A percentile compares a stretch with the other conserved stretches of the same genome.
These are phyloP conservation scores for Lithosia quadra DNA, from an alignment of 2,888 invertebrate species.

Conservation along the genomic window DNA sequence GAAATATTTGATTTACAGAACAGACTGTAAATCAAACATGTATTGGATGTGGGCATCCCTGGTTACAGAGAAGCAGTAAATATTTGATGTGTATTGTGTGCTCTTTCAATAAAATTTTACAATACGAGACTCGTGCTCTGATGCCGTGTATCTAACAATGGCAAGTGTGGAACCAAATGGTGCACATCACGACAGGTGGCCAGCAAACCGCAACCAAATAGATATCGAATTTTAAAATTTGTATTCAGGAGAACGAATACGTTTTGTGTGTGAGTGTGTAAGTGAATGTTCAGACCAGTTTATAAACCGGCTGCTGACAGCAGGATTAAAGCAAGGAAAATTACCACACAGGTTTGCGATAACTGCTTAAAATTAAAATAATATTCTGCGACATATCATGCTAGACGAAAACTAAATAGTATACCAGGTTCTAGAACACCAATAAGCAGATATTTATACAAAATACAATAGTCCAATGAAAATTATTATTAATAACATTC, in stretches of 20 bases:
- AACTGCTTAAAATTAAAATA: background rate
- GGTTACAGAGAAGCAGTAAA: constrained; percentile 5
- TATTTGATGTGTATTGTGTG: background rate
- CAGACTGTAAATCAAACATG: background rate
- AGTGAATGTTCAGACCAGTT: constrained; percentile 3
- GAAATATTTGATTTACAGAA: background rate
- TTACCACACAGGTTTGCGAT: background rate
- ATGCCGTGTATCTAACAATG: constrained; percentile 38
- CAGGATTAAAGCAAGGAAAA: background rate
- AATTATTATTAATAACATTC: no score
- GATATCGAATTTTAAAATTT: constrained; percentile 12
- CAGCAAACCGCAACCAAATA: constrained; percentile 35
- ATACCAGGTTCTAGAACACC: background rate
- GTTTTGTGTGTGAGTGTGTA: background rate
- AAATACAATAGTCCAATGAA: background rate
- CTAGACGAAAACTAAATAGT: background rate
- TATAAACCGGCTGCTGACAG: background rate
- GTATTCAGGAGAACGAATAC: constrained; percentile 8
- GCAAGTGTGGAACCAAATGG: constrained; percentile 29
- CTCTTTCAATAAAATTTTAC: constrained; percentile 28
- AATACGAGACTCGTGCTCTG: constrained; percentile 30
- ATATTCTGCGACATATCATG: no score
- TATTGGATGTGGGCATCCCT: constrained; percentile 2
- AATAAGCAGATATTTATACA: background rate
- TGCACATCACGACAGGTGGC: constrained; percentile 38